Conservation (phyloP, 2,797 vertebrate genomes). For the Naso thynnoides region DNA sequence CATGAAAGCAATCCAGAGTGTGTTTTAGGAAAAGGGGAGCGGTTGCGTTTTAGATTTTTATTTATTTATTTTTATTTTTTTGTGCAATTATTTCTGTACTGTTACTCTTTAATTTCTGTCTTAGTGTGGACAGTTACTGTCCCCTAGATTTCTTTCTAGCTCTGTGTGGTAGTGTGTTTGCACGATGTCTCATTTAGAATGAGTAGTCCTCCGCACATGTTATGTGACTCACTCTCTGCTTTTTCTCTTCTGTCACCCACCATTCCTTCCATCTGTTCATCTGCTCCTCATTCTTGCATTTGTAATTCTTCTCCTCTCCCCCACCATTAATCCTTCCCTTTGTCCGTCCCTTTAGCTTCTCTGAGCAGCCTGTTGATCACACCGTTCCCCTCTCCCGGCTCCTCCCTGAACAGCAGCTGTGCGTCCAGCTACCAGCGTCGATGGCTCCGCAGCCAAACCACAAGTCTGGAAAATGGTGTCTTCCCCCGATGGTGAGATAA, state of each 20-base stretch:
- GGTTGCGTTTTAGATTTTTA: neutral
- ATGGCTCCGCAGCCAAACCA: constrained; percentile 98
- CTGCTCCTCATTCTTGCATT: constrained; percentile 1
- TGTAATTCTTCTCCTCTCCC: neutral
- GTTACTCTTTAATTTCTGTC: constrained; percentile 23
- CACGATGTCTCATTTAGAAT: constrained; percentile 39
- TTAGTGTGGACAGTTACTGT: constrained; percentile 23
- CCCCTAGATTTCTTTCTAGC: constrained; percentile 14
- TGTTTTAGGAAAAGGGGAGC: neutral
- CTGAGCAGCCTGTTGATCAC: constrained; percentile 97
- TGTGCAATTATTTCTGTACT: neutral
- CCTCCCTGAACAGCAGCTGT: constrained; percentile 96
- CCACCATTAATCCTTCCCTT: constrained; percentile 25
- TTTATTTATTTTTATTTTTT: neutral
- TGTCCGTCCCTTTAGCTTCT: constrained; percentile 85
- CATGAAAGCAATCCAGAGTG: constrained; percentile 28
- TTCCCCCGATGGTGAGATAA: constrained; percentile 95
- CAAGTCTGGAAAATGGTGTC: constrained; percentile 97
- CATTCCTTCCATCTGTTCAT: constrained; percentile 25
- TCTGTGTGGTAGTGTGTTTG: constrained; percentile 17
- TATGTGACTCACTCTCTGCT: constrained; percentile 58
- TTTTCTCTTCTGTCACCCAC: constrained; percentile 48
- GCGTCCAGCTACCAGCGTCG: constrained; percentile 98
- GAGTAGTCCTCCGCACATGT: constrained; percentile 28
- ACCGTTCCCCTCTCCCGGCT: constrained; percentile 96